Base-by-base conservation (phyloP, 1,140 invertebrate genomes). In the Solenopsis fugax region DNA sequence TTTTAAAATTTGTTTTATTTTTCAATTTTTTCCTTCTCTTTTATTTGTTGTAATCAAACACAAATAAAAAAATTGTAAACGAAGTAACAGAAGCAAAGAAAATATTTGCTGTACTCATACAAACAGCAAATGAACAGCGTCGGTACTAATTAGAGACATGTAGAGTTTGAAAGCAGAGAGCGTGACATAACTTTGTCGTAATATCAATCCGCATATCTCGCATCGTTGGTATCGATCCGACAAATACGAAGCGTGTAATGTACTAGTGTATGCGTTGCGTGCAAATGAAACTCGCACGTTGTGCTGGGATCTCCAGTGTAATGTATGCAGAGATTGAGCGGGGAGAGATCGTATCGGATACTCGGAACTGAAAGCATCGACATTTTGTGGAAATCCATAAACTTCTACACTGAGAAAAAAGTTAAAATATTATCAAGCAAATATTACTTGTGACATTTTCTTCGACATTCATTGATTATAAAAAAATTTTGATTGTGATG, bases 161-260 rank as follows among this genome's bases (percentile, higher is more conserved):
- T 52, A 41, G 41, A 77, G n/a, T 41, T 7, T 80, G 50, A 69
- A 80, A 80, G 48, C 45, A 3, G n/a, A 67, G 18, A 65, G 37
- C 45, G 7, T 80, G 62, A 37, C 29, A 67, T 52, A 67, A 69
- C 34, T 78, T 78, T 67, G 48, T 80, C 62, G 4, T 37, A n/a
- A n/a, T 24, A 34, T 80, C 60, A 80, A 69, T 80, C 62, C 12
- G 16, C n/a, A 34, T 67, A 69, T 80, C 62, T 67, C 34, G 34
- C 29, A 34, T 67, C 24, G 62, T 6, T n/a, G 34, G 13, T 82
- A 82, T 82, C 52, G 54, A 82, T 82, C 41, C 3, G 67, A 73
- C 37, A 80, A 52, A 80, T 80, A 80, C n/a, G 29, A 13, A 18
- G 24, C 37, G 24, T 41, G 67, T 72, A 73, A 73, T 62, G 65